Evolutionary conservation across 2,797 vertebrate species (phyloP).

Genomic region (Bufotes viridis): DNA sequence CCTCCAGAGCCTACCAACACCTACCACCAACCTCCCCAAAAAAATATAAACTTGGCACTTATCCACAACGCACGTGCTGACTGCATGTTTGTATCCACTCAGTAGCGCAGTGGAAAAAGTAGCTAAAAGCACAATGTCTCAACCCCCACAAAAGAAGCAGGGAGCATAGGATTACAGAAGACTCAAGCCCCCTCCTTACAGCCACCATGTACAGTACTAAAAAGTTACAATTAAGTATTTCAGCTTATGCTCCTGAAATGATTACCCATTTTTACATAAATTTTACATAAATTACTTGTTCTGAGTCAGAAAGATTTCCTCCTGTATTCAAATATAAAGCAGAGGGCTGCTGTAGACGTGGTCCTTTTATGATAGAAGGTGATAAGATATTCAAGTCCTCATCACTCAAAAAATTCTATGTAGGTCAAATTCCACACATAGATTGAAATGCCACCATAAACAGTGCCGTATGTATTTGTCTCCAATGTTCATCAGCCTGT

Average conservation of each 20-base stretch:
- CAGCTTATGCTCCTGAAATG: slow-evolving; percentile 46
- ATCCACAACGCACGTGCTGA: slow-evolving; percentile 32
- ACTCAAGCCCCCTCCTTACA: slow-evolving; percentile 48
- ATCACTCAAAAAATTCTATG: slow-evolving; percentile 14
- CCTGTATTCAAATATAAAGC: slow-evolving; percentile 12
- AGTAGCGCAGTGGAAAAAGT: slow-evolving; percentile 27
- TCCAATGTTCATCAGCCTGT: background rate
- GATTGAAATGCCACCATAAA: slow-evolving; percentile 27
- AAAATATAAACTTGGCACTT: slow-evolving; percentile 21
- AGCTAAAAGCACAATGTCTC: slow-evolving; percentile 50
- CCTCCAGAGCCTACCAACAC: slow-evolving; percentile 22
- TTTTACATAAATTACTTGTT: slow-evolving; percentile 53
- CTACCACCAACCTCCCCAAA: background rate
- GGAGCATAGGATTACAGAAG: slow-evolving; percentile 52
- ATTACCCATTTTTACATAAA: slow-evolving; percentile 47
- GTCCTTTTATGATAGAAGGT: slow-evolving; percentile 19
- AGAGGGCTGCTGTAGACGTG: background rate
- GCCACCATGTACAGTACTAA: slow-evolving; percentile 41
- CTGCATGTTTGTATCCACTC: slow-evolving; percentile 4
- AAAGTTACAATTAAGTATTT: slow-evolving; percentile 58
- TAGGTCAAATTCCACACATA: slow-evolving; percentile 38
- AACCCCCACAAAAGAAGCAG: slow-evolving; percentile 58
- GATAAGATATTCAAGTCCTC: slow-evolving; percentile 26
- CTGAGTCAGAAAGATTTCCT: slow-evolving; percentile 49
- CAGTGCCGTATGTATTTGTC: background rate